These are phyloP conservation scores for Halcyon smyrnensis DNA, from an alignment of 2,797 vertebrate species.

Conservation along the genomic window DNA sequence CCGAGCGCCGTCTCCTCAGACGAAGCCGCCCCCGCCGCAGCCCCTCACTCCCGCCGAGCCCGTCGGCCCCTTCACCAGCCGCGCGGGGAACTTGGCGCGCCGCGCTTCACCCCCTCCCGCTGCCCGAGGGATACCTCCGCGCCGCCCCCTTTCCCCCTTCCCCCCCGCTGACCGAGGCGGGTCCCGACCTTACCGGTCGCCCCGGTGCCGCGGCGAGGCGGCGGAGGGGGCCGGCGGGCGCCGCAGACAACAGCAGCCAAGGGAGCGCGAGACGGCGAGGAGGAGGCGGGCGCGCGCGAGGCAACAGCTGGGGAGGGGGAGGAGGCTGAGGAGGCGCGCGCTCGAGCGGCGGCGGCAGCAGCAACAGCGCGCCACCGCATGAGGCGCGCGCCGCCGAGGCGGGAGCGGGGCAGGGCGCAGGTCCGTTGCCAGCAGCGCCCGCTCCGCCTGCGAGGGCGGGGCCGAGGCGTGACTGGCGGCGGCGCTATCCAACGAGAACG, in stretches of 20 bases:
- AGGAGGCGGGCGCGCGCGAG: neutral
- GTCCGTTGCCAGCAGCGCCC: neutral
- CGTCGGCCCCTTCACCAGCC: neutral
- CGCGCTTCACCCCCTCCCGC: neutral
- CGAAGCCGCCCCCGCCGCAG: neutral
- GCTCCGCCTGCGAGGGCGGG: neutral
- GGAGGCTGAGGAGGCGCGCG: neutral
- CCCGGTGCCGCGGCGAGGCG: neutral
- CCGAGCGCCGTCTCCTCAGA: neutral
- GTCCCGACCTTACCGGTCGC: neutral
- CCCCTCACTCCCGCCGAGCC: neutral
- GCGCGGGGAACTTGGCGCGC: neutral
- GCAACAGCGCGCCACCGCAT: neutral
- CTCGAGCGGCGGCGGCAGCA: neutral
- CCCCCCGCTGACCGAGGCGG: no score
- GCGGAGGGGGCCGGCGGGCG: neutral
- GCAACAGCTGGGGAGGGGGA: neutral
- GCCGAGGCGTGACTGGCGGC: rapidly evolving
- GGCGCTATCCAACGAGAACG: rapidly evolving
- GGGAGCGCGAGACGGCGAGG: neutral
- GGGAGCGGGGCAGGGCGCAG: neutral
- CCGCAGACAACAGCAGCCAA: neutral
- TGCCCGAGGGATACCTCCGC: neutral
- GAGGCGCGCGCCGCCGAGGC: neutral
- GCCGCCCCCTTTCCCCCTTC: no score